A percentile compares a stretch with the other conserved stretches of the same genome.
Conservation (phyloP, 2,888 invertebrate species). For the Drosophila nigritarsus region DNA sequence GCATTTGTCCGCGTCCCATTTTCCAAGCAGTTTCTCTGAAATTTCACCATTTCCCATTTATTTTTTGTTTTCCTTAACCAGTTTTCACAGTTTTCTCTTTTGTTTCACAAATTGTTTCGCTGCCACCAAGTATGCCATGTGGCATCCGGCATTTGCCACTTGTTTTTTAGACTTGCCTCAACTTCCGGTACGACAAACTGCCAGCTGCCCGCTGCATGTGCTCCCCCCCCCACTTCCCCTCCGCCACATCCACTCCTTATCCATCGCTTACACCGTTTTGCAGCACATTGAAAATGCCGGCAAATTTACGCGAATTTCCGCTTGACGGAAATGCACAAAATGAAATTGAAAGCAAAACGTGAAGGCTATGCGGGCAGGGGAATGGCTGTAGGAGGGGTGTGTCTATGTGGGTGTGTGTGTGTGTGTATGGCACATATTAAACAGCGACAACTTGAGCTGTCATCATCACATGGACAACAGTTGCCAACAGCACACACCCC, state of each 20-base stretch:
- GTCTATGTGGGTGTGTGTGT: neutral
- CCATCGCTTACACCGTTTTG: neutral
- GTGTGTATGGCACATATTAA: constrained; percentile 6
- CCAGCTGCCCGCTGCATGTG: constrained; percentile 8
- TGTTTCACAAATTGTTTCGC: constrained; percentile 34
- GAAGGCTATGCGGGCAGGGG: constrained; percentile 1
- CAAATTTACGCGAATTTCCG: constrained; percentile 78
- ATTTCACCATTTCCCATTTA: neutral
- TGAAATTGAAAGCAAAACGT: constrained; percentile 65
- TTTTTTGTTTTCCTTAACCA: neutral
- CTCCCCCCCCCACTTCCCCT: neutral
- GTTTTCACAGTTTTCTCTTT: constrained; percentile 10
- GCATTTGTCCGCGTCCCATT: constrained; percentile 50
- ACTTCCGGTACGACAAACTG: constrained; percentile 63
- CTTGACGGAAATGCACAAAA: constrained; percentile 79
- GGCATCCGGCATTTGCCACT: constrained; percentile 78
- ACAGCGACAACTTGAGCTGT: constrained; percentile 62
- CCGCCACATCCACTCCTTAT: neutral
- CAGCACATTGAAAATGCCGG: constrained; percentile 66
- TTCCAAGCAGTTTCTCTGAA: constrained; percentile 34
- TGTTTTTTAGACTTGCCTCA: constrained; percentile 79
- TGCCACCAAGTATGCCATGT: constrained; percentile 54
- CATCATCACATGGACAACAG: constrained; percentile 61
- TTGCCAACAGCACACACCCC: constrained; percentile 16
- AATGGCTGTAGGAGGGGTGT: no score